Conservation (phyloP, 2,113 vertebrate species). For the Paedocypris sp. region DNA sequence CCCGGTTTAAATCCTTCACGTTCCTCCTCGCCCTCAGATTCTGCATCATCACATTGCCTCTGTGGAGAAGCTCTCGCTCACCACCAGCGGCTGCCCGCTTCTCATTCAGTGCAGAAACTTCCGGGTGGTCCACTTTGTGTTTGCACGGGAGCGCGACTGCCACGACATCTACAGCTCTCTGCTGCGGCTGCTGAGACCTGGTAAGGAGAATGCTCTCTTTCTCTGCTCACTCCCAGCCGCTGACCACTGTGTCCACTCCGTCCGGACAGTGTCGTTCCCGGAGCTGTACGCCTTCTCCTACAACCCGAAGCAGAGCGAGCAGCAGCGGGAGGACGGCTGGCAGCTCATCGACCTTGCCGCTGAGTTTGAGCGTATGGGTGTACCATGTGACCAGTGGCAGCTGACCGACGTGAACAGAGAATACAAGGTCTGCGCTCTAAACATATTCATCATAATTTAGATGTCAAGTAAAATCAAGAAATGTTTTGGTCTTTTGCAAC, state of each 20-base stretch:
- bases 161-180: slow-evolving; percentile 95
- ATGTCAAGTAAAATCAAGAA: too few species aligned
- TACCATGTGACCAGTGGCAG: slow-evolving; percentile 86
- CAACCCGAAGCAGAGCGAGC: slow-evolving; percentile 92
- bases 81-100: slow-evolving; percentile 86
- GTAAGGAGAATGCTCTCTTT: slow-evolving; percentile 49
- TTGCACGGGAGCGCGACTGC: slow-evolving; percentile 88
- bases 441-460: too few species aligned
- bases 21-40: too few species aligned
- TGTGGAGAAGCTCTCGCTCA: slow-evolving; percentile 87
- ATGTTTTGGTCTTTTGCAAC: too few species aligned
- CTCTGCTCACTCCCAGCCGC: too few species aligned
- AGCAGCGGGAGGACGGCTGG: slow-evolving; percentile 82
- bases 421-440: slow-evolving; percentile 74
- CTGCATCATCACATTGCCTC: slow-evolving; percentile 92
- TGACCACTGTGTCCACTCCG: too few species aligned
- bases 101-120: slow-evolving; percentile 96
- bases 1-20: too few species aligned
- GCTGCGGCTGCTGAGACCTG: slow-evolving; percentile 79
- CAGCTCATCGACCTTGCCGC: slow-evolving; percentile 77
- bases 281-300: slow-evolving; percentile 96
- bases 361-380: slow-evolving; percentile 88
- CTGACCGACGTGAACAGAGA: slow-evolving; percentile 85
- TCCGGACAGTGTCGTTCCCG: slow-evolving; percentile 74
- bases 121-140: slow-evolving; percentile 82